Percentiles rank a stretch among this genome's conserved stretches.
These are phyloP conservation scores for Heliothis virescens DNA, from an alignment of 1,140 invertebrate genomes.

Conservation along the genomic window DNA sequence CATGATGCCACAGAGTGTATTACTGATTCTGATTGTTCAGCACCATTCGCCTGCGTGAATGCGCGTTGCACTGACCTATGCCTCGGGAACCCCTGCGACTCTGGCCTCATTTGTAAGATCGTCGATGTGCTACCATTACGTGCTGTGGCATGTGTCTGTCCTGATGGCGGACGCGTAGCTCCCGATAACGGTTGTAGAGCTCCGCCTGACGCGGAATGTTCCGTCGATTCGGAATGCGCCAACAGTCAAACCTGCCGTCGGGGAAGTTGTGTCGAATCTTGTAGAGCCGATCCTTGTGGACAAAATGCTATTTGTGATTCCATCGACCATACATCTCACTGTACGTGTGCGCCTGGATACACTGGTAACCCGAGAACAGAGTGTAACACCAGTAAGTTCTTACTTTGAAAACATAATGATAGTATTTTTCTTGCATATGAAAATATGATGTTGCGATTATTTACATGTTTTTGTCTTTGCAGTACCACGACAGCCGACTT, in stretches of 20 bases:
- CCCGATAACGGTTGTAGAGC: constrained; percentile 87
- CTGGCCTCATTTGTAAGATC: constrained; percentile 92
- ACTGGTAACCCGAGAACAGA: constrained; percentile 93
- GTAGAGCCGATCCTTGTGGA: constrained; percentile 92
- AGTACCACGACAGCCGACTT: constrained; percentile 84
- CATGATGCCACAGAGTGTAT: constrained; percentile 88
- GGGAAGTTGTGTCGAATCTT: constrained; percentile 93
- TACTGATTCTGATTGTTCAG: constrained; percentile 91
- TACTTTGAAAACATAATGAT: constrained; percentile 28
- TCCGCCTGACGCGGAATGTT: constrained; percentile 87
- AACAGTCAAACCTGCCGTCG: constrained; percentile 90
- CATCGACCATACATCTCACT: constrained; percentile 91
- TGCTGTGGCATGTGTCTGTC: constrained; percentile 93
- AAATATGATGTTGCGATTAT: not conserved
- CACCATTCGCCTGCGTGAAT: constrained; percentile 92
- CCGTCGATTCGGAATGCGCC: constrained; percentile 91
- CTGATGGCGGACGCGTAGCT: constrained; percentile 84
- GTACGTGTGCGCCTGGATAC: constrained; percentile 92
- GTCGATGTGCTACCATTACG: constrained; percentile 92
- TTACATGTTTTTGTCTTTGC: constrained; percentile 52
- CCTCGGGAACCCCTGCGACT: constrained; percentile 89
- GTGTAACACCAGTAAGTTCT: constrained; percentile 88
- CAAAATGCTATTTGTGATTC: constrained; percentile 94
- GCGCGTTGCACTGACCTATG: constrained; percentile 92
- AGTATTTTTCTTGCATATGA: not conserved